Evolutionary conservation across 2,888 invertebrate species (phyloP).

Genomic region (Acutogordius australiensis): DNA sequence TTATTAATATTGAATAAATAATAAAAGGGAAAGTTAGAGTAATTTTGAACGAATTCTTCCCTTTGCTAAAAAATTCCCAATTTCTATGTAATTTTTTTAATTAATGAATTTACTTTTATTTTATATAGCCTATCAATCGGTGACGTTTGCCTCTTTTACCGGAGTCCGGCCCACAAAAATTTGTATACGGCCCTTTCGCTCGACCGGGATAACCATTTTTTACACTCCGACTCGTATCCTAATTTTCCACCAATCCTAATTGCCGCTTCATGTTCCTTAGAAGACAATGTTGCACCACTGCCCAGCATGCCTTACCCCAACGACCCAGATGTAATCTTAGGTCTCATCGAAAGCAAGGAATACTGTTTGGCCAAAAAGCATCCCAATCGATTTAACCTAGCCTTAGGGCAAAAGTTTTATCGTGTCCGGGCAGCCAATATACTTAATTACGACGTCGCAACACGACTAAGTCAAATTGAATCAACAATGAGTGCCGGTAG

Average conservation of each 20-base stretch:
- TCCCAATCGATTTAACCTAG: neutral
- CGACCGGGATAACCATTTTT: neutral
- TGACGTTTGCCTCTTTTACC: neutral
- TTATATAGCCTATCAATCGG: neutral
- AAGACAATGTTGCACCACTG: too few relatives aligned
- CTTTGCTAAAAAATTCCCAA: too few relatives aligned
- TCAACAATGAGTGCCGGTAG: too few relatives aligned
- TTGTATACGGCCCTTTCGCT: neutral
- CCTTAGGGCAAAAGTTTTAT: neutral
- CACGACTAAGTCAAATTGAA: too few relatives aligned
- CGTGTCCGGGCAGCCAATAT: neutral
- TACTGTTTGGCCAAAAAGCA: neutral
- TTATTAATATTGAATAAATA: too few relatives aligned
- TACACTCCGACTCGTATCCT: neutral
- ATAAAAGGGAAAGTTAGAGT: too few relatives aligned
- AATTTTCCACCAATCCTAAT: neutral
- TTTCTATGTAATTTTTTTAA: too few relatives aligned
- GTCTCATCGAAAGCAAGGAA: neutral
- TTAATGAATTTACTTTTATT: too few relatives aligned
- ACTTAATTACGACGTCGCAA: too few relatives aligned
- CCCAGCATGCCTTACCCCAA: neutral
- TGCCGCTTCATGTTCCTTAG: too few relatives aligned
- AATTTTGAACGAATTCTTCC: too few relatives aligned
- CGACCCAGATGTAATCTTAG: neutral
- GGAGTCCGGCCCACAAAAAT: neutral